A percentile compares a stretch with the other conserved stretches of the same genome.
Conservation (phyloP, 2,797 vertebrate genomes). For the Sebastes miniatus region DNA sequence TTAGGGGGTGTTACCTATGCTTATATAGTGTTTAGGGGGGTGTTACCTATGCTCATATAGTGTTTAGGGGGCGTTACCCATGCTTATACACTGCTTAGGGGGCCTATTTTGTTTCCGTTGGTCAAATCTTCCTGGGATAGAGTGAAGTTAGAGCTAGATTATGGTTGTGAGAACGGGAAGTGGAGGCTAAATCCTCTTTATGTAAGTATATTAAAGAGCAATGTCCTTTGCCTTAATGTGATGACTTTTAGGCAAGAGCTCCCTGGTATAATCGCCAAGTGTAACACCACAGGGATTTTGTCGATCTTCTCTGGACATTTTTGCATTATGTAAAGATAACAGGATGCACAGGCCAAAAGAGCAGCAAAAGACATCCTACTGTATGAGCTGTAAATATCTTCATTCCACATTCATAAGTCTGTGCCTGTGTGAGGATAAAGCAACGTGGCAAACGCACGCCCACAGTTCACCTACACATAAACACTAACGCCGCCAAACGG, state of each 20-base stretch:
- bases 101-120: neutral
- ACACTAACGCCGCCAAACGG: neutral
- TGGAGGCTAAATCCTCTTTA: constrained; percentile 63
- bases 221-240: constrained; percentile 47
- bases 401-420: neutral
- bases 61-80: no score
- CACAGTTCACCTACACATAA: constrained; percentile 7
- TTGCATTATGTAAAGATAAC: constrained; percentile 36
- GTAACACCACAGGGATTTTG: constrained; percentile 33
- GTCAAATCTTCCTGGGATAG: constrained; percentile 20
- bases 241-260: constrained; percentile 39
- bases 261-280: neutral
- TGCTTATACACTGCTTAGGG: no score
- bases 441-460: neutral
- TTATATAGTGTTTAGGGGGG: no score
- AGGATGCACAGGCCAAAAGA: neutral
- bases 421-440: neutral
- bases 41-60: no score
- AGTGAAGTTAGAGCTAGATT: constrained; percentile 40
- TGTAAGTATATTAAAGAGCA: constrained; percentile 58
- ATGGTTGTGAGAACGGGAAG: constrained; percentile 23
- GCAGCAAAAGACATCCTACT: neutral
- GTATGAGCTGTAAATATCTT: neutral
- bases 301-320: constrained; percentile 13
- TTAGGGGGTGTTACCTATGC: no score